A percentile compares a stretch with the other conserved stretches of the same genome.
Evolutionary conservation across 2,797 vertebrate genomes (phyloP).

Genomic region (Alcedo atthis): DNA sequence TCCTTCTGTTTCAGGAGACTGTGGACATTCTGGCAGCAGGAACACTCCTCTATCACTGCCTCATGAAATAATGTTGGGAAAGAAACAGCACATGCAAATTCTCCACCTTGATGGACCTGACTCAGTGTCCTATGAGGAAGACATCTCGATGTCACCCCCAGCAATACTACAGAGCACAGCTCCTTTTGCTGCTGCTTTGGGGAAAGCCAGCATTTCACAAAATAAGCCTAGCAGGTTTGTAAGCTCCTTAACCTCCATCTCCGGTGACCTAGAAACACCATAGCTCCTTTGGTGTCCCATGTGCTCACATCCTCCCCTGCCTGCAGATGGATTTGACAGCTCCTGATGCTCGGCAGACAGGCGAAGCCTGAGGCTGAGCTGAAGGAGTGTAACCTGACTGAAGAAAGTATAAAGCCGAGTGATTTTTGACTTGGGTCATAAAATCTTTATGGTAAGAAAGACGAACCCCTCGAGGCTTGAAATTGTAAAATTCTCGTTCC

Average conservation of each 20-base stretch:
- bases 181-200: background rate
- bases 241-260: slow-evolving; percentile 7
- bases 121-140: background rate
- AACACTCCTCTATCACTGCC: fast-evolving
- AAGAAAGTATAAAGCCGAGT: slow-evolving; percentile 3
- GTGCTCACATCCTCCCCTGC: background rate
- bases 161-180: fast-evolving
- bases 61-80: background rate
- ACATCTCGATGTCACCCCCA: background rate
- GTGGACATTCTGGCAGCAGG: background rate
- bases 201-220: background rate
- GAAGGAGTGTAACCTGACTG: background rate
- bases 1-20: background rate
- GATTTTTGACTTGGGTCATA: background rate
- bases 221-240: background rate
- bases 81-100: fast-evolving
- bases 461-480: background rate
- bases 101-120: background rate
- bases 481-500: background rate
- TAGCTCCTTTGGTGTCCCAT: background rate
- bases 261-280: background rate
- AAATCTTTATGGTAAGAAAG: slow-evolving; percentile 31
- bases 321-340: slow-evolving; percentile 16
- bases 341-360: background rate
- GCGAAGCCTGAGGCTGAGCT: slow-evolving; percentile 41